phyloP scores from a whole-genome alignment of 2,113 vertebrate genomes.

The Paramisgurnus dabryanus region DNA sequence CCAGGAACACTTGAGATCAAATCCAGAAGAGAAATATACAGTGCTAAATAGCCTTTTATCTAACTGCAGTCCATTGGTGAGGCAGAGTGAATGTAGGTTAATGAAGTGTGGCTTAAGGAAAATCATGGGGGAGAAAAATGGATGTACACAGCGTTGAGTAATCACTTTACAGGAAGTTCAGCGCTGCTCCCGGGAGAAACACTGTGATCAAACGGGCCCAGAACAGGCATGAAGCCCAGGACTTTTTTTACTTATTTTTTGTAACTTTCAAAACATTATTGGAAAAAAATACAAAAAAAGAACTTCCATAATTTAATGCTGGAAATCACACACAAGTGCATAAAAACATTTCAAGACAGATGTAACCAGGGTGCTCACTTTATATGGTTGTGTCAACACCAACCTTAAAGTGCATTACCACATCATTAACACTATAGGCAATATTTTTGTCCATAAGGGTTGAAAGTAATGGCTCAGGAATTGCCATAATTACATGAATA shows the following conservation, averaged over 20 bases:
- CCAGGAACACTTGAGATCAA: slow-evolving; percentile 36
- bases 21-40: neutral
- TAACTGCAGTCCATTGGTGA: slow-evolving; percentile 6
- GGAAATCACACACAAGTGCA: slow-evolving; percentile 1
- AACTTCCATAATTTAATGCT: slow-evolving; percentile 30
- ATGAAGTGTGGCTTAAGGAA: slow-evolving; percentile 47
- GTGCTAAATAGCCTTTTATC: slow-evolving; percentile 20
- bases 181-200: slow-evolving; percentile 8
- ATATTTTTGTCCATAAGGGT: too few species aligned
- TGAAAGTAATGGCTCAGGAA: too few species aligned
- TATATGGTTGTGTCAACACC: neutral
- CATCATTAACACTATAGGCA: too few species aligned
- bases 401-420: too few species aligned
- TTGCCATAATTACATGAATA: too few species aligned
- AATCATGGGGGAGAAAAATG: slow-evolving; percentile 35
- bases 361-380: slow-evolving; percentile 1
- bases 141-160: slow-evolving; percentile 35
- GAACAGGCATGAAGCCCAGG: slow-evolving; percentile 43
- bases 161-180: slow-evolving; percentile 45
- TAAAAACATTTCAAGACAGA: slow-evolving; percentile 21
- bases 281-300: neutral
- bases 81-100: slow-evolving; percentile 40
- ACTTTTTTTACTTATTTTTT: slow-evolving; percentile 9
- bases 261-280: slow-evolving; percentile 28
- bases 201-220: slow-evolving; percentile 17